These are phyloP conservation scores for Tangara arthus DNA, from an alignment of 2,797 vertebrate species.

Conservation along the genomic window DNA sequence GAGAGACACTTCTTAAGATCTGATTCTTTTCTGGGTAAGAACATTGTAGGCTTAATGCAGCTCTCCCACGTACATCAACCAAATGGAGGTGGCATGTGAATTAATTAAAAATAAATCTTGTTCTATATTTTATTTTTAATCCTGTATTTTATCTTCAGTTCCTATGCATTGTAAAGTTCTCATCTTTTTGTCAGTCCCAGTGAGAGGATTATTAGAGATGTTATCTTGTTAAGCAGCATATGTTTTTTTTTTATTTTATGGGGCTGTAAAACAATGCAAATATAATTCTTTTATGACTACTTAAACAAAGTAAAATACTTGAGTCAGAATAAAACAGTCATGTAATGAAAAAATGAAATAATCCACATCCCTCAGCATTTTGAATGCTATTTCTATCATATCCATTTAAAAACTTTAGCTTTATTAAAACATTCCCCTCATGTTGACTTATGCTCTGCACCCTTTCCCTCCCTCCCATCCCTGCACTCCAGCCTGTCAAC, in stretches of 20 bases:
- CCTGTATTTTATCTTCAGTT: not conserved
- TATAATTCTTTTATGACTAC: not conserved
- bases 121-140: constrained; percentile 24
- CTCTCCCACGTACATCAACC: not conserved
- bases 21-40: constrained; percentile 1
- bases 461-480: not conserved
- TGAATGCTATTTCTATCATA: not conserved
- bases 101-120: constrained; percentile 27
- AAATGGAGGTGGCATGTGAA: not conserved
- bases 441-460: not conserved
- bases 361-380: not conserved
- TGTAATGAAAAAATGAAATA: not conserved
- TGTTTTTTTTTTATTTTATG: not conserved
- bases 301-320: not conserved
- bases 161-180: not conserved
- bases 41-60: not conserved
- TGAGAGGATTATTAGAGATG: not conserved
- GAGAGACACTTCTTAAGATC: not conserved
- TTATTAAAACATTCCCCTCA: not conserved
- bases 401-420: not conserved
- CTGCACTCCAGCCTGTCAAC: not conserved
- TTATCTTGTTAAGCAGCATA: not conserved
- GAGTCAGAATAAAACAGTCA: not conserved
- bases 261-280: not conserved
- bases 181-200: not conserved